Conservation (phyloP, 2,797 vertebrate species). For the Coendou prehensilis region DNA sequence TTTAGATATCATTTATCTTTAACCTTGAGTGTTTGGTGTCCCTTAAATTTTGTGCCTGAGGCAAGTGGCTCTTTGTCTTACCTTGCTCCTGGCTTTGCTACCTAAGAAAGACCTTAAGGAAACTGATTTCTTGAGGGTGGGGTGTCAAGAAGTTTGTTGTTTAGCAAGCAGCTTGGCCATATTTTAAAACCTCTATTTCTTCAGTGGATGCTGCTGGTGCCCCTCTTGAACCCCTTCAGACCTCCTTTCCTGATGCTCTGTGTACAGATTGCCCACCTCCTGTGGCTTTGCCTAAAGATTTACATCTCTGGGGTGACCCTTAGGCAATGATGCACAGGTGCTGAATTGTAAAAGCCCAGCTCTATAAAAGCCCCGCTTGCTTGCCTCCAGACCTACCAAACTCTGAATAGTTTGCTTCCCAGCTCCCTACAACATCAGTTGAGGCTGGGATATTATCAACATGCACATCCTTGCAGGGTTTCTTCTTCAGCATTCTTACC, state of each 20-base stretch:
- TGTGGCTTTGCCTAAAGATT: slow-evolving; percentile 28
- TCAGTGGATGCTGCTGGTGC: neutral
- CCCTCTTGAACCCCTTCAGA: neutral
- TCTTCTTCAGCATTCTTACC: neutral
- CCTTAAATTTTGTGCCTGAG: neutral
- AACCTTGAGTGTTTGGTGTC: slow-evolving; percentile 1
- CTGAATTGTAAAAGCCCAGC: slow-evolving; percentile 2
- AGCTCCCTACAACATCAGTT: neutral
- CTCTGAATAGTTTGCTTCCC: neutral
- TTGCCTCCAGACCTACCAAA: neutral
- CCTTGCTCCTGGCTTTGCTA: neutral
- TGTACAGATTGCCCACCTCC: neutral
- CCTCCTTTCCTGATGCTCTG: neutral
- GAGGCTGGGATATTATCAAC: neutral
- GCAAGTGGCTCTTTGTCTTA: neutral
- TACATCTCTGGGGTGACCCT: neutral
- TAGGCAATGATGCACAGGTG: neutral
- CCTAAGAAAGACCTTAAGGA: slow-evolving; percentile 6
- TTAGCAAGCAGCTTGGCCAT: neutral
- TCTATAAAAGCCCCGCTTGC: neutral
- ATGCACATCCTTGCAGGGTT: neutral
- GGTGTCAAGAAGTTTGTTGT: slow-evolving; percentile 10
- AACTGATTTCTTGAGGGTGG: neutral
- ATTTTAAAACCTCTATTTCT: slow-evolving; percentile 24
- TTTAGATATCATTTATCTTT: neutral